Conservation (phyloP, 2,113 vertebrate genomes). For the Ptilonorhynchus violaceus region DNA sequence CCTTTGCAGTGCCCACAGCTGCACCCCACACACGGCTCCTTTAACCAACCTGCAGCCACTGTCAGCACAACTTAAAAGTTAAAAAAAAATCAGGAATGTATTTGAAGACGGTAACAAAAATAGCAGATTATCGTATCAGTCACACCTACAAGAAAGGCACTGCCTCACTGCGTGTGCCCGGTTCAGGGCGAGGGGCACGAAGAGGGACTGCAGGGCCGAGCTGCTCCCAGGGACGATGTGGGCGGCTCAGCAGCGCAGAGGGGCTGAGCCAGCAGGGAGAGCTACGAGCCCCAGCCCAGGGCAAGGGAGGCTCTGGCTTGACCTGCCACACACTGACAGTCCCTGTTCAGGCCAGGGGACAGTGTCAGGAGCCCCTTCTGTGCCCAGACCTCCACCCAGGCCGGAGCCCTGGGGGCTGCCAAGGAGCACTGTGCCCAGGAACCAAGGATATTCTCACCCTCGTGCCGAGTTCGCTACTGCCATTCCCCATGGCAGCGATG, state of each 20-base stretch:
- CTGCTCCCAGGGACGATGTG: not conserved
- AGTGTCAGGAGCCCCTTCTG: not conserved
- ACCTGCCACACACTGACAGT: rapidly evolving
- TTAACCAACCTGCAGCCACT: not conserved
- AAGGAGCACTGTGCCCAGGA: rapidly evolving
- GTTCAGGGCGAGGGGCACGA: not conserved
- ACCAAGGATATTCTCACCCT: not conserved
- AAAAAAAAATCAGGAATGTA: not conserved
- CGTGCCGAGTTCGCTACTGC: rapidly evolving
- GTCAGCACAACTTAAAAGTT: not conserved
- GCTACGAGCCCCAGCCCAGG: not conserved
- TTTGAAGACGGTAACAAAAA: not conserved
- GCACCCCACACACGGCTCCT: not conserved
- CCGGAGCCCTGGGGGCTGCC: rapidly evolving
- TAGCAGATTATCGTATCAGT: not conserved
- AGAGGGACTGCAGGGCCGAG: not conserved
- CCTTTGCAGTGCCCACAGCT: not conserved
- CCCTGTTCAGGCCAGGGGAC: not conserved
- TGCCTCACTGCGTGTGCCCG: not conserved
- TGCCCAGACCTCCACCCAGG: not conserved
- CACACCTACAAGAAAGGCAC: not conserved
- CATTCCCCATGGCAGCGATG: rapidly evolving
- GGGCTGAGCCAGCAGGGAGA: not conserved
- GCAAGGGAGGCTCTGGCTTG: rapidly evolving
- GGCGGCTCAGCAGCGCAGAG: rapidly evolving